A percentile compares a stretch with the other conserved stretches of the same genome.
Evolutionary conservation across 2,797 vertebrate species (phyloP).

Genomic region (Aselliscus stoliczkanus): DNA sequence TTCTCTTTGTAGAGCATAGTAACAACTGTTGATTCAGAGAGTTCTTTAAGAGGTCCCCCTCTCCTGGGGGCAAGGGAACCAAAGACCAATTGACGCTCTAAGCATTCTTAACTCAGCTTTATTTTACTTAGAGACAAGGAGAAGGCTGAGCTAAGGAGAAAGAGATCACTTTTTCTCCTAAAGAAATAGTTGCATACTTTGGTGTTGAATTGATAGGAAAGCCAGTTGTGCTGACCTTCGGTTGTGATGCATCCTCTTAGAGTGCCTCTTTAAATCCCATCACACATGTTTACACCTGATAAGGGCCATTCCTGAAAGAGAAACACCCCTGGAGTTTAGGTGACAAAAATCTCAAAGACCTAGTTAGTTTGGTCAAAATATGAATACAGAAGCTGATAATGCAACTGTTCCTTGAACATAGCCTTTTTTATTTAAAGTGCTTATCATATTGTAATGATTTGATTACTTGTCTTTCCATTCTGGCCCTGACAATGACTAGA

Average conservation of each 20-base stretch:
- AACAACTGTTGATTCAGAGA: not conserved
- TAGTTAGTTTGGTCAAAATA: not conserved
- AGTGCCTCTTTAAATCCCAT: not conserved
- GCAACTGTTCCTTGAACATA: not conserved
- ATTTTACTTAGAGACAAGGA: constrained; percentile 27
- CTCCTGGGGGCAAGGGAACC: not conserved
- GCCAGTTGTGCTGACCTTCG: not conserved
- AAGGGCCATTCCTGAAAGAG: not conserved
- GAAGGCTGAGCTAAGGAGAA: constrained; percentile 17
- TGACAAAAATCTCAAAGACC: not conserved
- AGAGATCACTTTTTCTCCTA: not conserved
- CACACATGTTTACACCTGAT: not conserved
- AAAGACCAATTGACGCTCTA: not conserved
- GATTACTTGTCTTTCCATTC: not conserved
- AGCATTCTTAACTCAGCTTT: not conserved
- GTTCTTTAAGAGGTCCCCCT: not conserved
- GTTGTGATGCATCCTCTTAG: not conserved
- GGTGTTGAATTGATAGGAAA: not conserved
- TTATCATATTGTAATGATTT: not conserved
- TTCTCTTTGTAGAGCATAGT: not conserved
- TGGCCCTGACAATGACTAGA: not conserved
- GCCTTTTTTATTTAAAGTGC: not conserved
- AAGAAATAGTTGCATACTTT: not conserved
- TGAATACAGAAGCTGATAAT: not conserved
- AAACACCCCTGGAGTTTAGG: not conserved